Evolutionary conservation across 2,797 vertebrate species (phyloP).

Genomic region (Sebastes kiyomatsui): DNA sequence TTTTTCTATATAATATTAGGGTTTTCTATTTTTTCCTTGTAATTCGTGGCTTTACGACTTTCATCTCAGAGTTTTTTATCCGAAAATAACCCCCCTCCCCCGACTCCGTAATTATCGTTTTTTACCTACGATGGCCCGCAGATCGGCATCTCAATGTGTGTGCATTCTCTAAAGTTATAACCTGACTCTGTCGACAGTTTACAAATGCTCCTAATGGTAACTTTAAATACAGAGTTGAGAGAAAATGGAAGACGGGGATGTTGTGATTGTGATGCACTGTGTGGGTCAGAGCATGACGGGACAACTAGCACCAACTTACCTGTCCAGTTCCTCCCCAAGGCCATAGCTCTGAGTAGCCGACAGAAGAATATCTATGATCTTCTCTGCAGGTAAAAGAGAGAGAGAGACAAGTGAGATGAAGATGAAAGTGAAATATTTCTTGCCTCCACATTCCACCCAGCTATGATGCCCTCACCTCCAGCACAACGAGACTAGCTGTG

Average conservation of each 20-base stretch:
- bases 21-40: no score
- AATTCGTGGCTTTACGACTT: no score
- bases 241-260: not conserved
- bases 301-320: constrained; percentile 43
- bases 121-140: no score
- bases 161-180: not conserved
- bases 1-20: no score
- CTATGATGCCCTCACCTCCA: not conserved
- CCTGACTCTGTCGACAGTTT: not conserved
- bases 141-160: not conserved
- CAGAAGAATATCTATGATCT: constrained; percentile 69
- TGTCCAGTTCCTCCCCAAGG: constrained; percentile 69
- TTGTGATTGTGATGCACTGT: not conserved
- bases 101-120: no score
- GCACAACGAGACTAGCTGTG: not conserved
- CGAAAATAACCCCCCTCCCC: no score
- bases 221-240: not conserved
- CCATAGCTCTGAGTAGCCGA: constrained; percentile 61
- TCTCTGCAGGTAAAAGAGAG: constrained; percentile 61
- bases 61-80: no score
- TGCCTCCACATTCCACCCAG: not conserved
- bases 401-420: not conserved
- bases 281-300: not conserved
- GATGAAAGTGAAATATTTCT: not conserved
- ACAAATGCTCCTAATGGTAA: not conserved